phyloP scores from a whole-genome alignment of 2,113 vertebrate genomes.

The Rostratula benghalensis region DNA sequence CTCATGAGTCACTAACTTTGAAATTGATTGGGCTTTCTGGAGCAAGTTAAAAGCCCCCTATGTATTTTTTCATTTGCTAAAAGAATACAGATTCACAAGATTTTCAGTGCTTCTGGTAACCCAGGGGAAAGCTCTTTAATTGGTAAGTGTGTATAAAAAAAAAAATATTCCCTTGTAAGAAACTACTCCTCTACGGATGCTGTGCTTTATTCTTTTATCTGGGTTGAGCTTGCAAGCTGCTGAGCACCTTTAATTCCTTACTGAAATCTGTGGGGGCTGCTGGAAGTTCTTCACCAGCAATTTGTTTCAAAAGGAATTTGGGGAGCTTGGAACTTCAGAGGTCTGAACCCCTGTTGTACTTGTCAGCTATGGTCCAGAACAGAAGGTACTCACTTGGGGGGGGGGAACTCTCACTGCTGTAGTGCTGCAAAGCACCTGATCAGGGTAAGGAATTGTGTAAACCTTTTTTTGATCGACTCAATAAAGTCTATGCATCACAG shows the following conservation, averaged over 20 bases:
- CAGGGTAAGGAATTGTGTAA: not conserved
- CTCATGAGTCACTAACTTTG: constrained; percentile 4
- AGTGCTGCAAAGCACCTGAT: not conserved
- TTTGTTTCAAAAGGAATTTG: not conserved
- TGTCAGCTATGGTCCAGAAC: not conserved
- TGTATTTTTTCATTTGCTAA: constrained; percentile 1
- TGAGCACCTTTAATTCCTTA: not conserved
- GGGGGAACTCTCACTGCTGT: not conserved
- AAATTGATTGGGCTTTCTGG: constrained; percentile 22
- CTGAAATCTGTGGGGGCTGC: not conserved
- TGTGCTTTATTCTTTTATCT: not conserved
- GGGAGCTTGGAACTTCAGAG: not conserved
- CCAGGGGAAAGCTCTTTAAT: not conserved
- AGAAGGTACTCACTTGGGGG: not conserved
- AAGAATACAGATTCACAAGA: not conserved
- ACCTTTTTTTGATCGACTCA: not conserved
- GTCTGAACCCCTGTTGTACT: not conserved
- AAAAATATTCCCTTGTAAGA: not conserved
- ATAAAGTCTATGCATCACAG: not conserved
- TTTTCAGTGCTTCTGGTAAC: not conserved
- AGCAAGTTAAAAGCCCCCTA: not conserved
- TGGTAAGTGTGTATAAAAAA: not conserved
- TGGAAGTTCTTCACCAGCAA: not conserved
- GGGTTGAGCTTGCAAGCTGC: not conserved
- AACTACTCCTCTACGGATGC: not conserved